Conservation (phyloP, 2,888 invertebrate species). For the Tridacna crocea region DNA sequence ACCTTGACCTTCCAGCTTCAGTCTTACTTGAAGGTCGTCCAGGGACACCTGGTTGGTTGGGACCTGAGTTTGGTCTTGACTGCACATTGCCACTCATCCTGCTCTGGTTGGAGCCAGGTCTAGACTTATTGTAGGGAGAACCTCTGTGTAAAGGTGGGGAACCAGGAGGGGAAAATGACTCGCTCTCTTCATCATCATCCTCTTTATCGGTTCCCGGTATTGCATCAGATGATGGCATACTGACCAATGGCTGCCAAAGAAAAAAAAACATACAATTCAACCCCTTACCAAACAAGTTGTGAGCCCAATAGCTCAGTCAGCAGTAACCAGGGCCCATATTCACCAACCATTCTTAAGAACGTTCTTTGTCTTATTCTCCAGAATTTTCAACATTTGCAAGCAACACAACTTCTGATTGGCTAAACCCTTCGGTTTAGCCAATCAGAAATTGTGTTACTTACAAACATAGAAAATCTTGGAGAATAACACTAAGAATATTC, state of each 20-base stretch:
- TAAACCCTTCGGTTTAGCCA: too few species aligned
- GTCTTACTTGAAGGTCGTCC: slow-evolving; percentile 64
- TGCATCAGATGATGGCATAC: slow-evolving; percentile 77
- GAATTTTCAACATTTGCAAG: too few species aligned
- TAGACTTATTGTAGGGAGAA: slow-evolving; percentile 32
- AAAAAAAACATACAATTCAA: neutral
- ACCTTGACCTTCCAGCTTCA: slow-evolving; percentile 64
- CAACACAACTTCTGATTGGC: too few species aligned
- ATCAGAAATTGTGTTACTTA: too few species aligned
- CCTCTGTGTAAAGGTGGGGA: slow-evolving; percentile 52
- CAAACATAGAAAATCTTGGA: too few species aligned
- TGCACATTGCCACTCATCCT: slow-evolving; percentile 56
- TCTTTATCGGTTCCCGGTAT: slow-evolving; percentile 60
- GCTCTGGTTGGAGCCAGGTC: slow-evolving; percentile 63
- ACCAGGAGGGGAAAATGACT: slow-evolving; percentile 57
- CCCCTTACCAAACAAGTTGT: too few species aligned
- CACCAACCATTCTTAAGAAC: too few species aligned
- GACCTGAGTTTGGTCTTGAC: slow-evolving; percentile 70
- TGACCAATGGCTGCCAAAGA: slow-evolving; percentile 74
- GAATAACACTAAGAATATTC: too few species aligned
- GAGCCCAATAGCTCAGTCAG: too few species aligned
- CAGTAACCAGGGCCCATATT: too few species aligned
- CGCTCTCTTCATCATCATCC: slow-evolving; percentile 74
- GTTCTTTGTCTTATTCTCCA: too few species aligned
- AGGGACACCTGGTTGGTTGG: slow-evolving; percentile 53